Conservation (phyloP, 2,888 invertebrate genomes). For the Drosophila pseudotakahashii region DNA sequence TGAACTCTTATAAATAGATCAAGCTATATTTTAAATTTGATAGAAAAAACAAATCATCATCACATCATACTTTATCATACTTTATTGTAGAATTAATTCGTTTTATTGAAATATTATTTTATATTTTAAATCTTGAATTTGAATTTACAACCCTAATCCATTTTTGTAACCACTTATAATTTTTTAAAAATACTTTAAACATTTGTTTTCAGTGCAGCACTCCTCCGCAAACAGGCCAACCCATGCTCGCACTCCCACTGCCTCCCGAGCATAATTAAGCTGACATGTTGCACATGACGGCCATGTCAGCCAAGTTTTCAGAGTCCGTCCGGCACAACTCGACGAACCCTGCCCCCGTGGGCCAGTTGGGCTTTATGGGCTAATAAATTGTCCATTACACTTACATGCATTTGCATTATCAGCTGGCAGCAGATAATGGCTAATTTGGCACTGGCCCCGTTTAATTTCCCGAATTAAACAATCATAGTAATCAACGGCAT, state of each 20-base stretch:
- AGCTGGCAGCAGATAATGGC: conserved; percentile 10
- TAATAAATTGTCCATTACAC: conserved; percentile 37
- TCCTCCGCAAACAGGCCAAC: not conserved
- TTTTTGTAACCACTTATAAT: too few species aligned
- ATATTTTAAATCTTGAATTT: too few species aligned
- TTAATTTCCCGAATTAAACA: conserved; percentile 23
- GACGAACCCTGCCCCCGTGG: conserved; percentile 7
- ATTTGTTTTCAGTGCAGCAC: not conserved
- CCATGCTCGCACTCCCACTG: not conserved
- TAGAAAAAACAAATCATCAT: too few species aligned
- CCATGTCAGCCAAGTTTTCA: conserved; percentile 50
- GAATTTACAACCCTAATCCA: too few species aligned
- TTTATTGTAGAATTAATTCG: too few species aligned
- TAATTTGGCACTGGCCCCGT: conserved; percentile 21
- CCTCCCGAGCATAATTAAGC: conserved; percentile 54
- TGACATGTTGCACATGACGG: conserved; percentile 72
- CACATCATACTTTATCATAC: too few species aligned
- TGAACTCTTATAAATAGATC: too few species aligned
- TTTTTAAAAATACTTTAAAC: not conserved
- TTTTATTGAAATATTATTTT: too few species aligned
- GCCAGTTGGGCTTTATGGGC: conserved; percentile 21
- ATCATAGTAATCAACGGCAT: conserved; percentile 1
- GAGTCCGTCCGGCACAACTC: conserved; percentile 2
- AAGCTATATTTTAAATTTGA: too few species aligned
- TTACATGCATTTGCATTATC: conserved; percentile 19